Percentiles rank a stretch among this genome's conserved stretches.
Evolutionary conservation across 2,888 invertebrate genomes (phyloP).

Genomic region (Pseudolycoriella hygida): DNA sequence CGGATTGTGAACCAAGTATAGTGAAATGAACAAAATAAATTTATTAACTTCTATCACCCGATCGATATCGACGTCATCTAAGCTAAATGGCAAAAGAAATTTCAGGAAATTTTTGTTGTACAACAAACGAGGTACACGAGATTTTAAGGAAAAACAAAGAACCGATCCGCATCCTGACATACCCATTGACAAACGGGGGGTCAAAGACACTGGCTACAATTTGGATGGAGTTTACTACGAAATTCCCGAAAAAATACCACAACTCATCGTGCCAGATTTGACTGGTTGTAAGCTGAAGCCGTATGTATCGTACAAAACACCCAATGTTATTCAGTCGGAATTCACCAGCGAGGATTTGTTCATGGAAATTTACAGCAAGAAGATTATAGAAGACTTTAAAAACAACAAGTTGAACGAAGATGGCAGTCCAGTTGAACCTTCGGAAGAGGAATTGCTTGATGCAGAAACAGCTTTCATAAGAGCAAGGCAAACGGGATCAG

Average conservation of each 20-base stretch:
- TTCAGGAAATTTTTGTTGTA: slow-evolving; percentile 61
- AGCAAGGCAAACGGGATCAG: slow-evolving; percentile 63
- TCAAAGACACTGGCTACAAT: slow-evolving; percentile 41
- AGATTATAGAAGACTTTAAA: slow-evolving; percentile 60
- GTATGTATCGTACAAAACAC: slow-evolving; percentile 77
- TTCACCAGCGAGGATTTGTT: slow-evolving; percentile 74
- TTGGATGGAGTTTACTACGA: slow-evolving; percentile 36
- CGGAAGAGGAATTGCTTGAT: slow-evolving; percentile 48
- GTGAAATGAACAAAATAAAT: too few species aligned
- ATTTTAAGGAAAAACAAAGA: slow-evolving; percentile 36
- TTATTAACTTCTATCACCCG: slow-evolving; percentile 17
- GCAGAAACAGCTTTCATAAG: slow-evolving; percentile 49
- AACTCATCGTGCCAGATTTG: slow-evolving; percentile 82
- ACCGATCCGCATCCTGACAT: slow-evolving; percentile 40
- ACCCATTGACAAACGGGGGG: slow-evolving; percentile 52
- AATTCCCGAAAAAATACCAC: slow-evolving; percentile 80
- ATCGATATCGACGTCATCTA: slow-evolving; percentile 33
- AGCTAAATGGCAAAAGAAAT: slow-evolving; percentile 52
- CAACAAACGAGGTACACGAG: slow-evolving; percentile 55
- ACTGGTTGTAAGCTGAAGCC: slow-evolving; percentile 71
- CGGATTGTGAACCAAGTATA: too few species aligned
- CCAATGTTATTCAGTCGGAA: slow-evolving; percentile 57
- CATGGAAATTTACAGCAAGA: slow-evolving; percentile 58
- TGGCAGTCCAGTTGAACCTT: slow-evolving; percentile 53
- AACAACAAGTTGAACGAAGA: slow-evolving; percentile 48